Evolutionary conservation across 2,113 vertebrate species (phyloP).

Genomic region (Fulmarus glacialis): DNA sequence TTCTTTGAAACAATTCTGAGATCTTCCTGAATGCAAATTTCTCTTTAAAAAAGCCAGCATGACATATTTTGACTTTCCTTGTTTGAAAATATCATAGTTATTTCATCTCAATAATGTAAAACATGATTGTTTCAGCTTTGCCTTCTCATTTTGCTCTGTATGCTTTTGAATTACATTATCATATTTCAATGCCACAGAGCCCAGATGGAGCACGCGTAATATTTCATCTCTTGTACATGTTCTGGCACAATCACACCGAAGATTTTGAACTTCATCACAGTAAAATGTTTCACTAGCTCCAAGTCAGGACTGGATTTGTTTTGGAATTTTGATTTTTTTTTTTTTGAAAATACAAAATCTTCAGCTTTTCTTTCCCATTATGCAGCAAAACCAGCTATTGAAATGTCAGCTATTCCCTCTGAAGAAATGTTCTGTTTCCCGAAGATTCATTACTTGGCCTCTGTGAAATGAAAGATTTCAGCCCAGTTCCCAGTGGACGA

Average conservation of each 20-base stretch:
- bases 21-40: background rate
- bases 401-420: background rate
- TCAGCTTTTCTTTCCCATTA: rapidly evolving
- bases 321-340: background rate
- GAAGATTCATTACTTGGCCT: background rate
- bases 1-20: background rate
- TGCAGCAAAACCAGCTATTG: background rate
- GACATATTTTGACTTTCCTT: slow-evolving; percentile 63
- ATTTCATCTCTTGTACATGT: background rate
- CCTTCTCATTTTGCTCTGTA: slow-evolving; percentile 3
- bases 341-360: background rate
- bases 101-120: slow-evolving; percentile 37
- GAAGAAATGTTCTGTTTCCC: slow-evolving; percentile 9
- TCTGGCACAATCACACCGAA: slow-evolving; percentile 2
- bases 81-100: slow-evolving; percentile 51
- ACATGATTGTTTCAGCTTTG: background rate
- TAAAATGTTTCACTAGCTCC: background rate
- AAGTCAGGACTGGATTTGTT: background rate
- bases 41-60: background rate
- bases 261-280: background rate
- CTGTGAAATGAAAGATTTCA: background rate
- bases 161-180: slow-evolving; percentile 9
- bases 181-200: slow-evolving; percentile 30
- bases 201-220: slow-evolving; percentile 18
- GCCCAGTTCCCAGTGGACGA: background rate